These are phyloP conservation scores for Hyperoplus immaculatus DNA, from an alignment of 2,797 vertebrate species.

Conservation along the genomic window DNA sequence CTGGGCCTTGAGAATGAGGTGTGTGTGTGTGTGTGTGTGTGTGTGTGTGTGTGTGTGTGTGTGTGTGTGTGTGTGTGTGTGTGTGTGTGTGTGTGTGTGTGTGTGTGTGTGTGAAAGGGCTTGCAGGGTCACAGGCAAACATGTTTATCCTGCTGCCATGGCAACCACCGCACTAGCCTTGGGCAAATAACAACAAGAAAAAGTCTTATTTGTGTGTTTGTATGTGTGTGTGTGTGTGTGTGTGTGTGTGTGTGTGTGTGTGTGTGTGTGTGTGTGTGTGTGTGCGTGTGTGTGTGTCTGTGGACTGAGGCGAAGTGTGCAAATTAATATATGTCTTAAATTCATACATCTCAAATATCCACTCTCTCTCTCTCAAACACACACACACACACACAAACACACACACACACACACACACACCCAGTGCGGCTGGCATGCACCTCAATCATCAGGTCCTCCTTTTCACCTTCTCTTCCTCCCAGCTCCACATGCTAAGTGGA, in stretches of 20 bases:
- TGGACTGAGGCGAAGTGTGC: conserved; percentile 20
- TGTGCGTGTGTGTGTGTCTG: no score
- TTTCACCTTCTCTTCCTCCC: conserved; percentile 83
- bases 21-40: conserved; percentile 31
- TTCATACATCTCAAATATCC: conserved; percentile 64
- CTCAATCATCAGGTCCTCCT: conserved; percentile 78
- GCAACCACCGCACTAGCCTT: conserved; percentile 74
- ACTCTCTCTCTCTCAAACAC: conserved; percentile 1
- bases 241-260: not conserved
- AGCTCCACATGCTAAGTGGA: conserved; percentile 86
- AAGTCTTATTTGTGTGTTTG: conserved; percentile 4
- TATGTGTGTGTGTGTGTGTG: conserved; percentile 4
- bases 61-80: conserved; percentile 24
- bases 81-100: conserved; percentile 28
- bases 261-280: no score
- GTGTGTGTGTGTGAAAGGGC: conserved; percentile 33
- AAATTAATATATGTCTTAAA: conserved; percentile 62
- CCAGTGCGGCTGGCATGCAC: conserved; percentile 49
- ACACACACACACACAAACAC: not conserved
- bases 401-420: not conserved
- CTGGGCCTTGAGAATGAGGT: conserved; percentile 49
- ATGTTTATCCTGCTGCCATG: conserved; percentile 79
- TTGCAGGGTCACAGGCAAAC: conserved; percentile 68
- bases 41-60: conserved; percentile 24
- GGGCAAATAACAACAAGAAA: conserved; percentile 75